Conservation (phyloP, 2,888 invertebrate genomes). For the Hirudinaria manillensis region DNA sequence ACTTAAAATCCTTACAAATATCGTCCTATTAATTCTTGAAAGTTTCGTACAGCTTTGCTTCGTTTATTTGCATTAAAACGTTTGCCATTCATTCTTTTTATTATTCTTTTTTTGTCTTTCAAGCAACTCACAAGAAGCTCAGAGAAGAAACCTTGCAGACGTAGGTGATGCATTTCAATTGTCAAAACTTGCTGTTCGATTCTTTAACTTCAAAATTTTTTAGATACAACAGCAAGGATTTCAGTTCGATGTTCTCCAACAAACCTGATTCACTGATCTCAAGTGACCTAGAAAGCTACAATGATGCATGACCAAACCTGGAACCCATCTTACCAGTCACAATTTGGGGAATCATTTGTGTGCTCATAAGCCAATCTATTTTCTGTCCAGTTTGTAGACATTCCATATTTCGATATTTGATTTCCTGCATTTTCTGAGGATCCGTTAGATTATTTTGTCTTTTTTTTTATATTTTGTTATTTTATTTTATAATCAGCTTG, state of each 20-base stretch:
- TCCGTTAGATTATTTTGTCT: no score
- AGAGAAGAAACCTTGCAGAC: background rate
- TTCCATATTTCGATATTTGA: no score
- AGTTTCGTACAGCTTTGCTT: slow-evolving; percentile 1
- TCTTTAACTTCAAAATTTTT: background rate
- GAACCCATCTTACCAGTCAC: no score
- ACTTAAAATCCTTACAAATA: background rate
- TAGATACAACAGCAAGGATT: background rate
- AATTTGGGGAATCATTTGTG: no score
- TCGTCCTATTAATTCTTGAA: background rate
- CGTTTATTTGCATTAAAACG: background rate
- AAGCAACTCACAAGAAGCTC: background rate
- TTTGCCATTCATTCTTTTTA: background rate
- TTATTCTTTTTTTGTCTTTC: background rate
- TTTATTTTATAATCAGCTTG: no score
- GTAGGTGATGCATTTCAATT: slow-evolving; percentile 2
- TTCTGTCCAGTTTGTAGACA: no score
- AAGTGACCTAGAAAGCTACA: slow-evolving; percentile 9
- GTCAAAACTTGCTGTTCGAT: background rate
- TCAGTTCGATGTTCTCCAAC: background rate
- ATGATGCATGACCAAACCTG: background rate
- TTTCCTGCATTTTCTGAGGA: no score
- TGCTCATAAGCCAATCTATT: no score
- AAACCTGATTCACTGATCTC: slow-evolving; percentile 15
- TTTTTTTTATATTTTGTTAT: no score